phyloP scores from a whole-genome alignment of 1,140 invertebrate species.

The Drosophila ohnishii region DNA sequence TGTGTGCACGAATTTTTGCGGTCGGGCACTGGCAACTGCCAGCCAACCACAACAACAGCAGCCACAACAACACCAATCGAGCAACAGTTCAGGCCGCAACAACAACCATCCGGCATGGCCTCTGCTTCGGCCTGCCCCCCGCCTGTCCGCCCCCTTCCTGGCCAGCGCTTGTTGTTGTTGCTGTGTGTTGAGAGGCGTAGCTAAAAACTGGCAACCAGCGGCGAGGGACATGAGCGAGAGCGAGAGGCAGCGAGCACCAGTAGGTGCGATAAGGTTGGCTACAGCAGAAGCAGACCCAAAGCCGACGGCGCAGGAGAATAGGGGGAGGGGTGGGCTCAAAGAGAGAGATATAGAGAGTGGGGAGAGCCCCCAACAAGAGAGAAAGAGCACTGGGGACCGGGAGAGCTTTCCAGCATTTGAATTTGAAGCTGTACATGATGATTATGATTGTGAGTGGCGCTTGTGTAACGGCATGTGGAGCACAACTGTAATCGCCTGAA shows the following conservation, averaged over 20 bases:
- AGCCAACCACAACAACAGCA: constrained; percentile 69
- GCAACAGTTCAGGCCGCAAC: constrained; percentile 39
- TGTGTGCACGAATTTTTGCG: constrained; percentile 3
- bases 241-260: constrained; percentile 36
- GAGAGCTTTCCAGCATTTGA: constrained; percentile 52
- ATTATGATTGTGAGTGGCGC: constrained; percentile 52
- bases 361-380: constrained; percentile 17
- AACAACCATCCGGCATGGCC: constrained; percentile 46
- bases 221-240: constrained; percentile 19
- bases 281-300: constrained; percentile 23
- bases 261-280: constrained; percentile 64
- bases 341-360: constrained; percentile 2
- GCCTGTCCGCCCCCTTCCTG: constrained; percentile 36
- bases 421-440: constrained; percentile 65
- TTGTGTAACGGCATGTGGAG: constrained; percentile 67
- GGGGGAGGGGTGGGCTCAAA: constrained; percentile 5
- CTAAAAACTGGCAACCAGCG: constrained; percentile 57
- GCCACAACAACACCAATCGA: constrained; percentile 54
- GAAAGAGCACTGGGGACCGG: constrained; percentile 18
- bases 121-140: constrained; percentile 37
- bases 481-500: constrained; percentile 61
- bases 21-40: constrained; percentile 42
- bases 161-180: constrained; percentile 26
- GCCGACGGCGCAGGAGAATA: constrained; percentile 22
- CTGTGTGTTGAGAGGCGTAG: constrained; percentile 68